These are phyloP conservation scores for Potamilus streckersoni DNA, from an alignment of 1,140 invertebrate species.

Conservation along the genomic window DNA sequence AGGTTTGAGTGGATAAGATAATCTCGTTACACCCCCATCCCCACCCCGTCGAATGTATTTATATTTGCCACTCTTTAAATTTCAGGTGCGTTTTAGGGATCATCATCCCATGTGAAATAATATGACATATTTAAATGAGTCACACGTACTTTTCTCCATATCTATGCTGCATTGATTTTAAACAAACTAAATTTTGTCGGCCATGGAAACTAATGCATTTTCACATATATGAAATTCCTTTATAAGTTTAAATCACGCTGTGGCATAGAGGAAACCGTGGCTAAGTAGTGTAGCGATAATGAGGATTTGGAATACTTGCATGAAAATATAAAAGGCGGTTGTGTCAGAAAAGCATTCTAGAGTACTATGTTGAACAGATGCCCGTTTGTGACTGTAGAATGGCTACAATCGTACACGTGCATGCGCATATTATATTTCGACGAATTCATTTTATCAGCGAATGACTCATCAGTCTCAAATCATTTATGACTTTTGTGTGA, in stretches of 20 bases:
- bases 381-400: slow-evolving; percentile 19
- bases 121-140: no score
- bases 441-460: slow-evolving; percentile 15
- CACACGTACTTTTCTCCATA: no score
- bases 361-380: slow-evolving; percentile 21
- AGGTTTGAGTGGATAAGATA: no score
- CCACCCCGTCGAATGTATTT: no score
- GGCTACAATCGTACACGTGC: slow-evolving; percentile 15
- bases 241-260: no score
- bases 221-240: no score
- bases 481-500: slow-evolving; percentile 20
- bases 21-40: no score
- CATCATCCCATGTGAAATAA: no score
- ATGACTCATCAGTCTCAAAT: neutral
- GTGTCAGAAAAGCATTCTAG: slow-evolving; percentile 16
- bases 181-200: neutral
- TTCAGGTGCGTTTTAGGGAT: no score
- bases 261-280: no score
- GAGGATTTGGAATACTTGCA: neutral
- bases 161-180: no score
- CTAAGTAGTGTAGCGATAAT: neutral
- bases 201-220: neutral
- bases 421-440: slow-evolving; percentile 12
- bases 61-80: no score
- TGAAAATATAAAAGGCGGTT: slow-evolving; percentile 1